A percentile compares a stretch with the other conserved stretches of the same genome.
Evolutionary conservation across 2,888 invertebrate species (phyloP).

Genomic region (Encarsia formosa): DNA sequence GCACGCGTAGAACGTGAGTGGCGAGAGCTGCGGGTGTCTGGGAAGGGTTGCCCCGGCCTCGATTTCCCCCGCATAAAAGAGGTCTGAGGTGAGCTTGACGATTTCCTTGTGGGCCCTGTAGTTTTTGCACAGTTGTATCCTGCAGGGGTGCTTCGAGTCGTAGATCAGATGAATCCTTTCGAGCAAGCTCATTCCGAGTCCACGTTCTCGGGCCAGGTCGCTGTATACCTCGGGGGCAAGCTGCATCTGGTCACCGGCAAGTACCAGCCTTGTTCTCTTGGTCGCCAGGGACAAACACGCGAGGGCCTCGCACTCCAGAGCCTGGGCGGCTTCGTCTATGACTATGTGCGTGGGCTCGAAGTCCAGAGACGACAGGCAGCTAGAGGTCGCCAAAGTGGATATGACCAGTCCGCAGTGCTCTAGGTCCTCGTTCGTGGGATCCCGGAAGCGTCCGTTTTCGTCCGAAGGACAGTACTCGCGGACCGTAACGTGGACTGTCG

Average conservation of each 20-base stretch:
- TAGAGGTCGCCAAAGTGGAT: slow-evolving; percentile 75
- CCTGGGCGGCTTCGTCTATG: slow-evolving; percentile 83
- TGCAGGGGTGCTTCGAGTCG: slow-evolving; percentile 69
- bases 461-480: slow-evolving; percentile 70
- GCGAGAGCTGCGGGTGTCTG: slow-evolving; percentile 66
- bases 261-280: slow-evolving; percentile 67
- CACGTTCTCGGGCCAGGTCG: slow-evolving; percentile 66
- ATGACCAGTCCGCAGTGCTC: slow-evolving; percentile 63
- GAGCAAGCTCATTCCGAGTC: slow-evolving; percentile 68
- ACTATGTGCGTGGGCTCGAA: slow-evolving; percentile 75
- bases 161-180: slow-evolving; percentile 76
- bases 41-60: slow-evolving; percentile 66
- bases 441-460: slow-evolving; percentile 59
- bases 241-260: slow-evolving; percentile 85
- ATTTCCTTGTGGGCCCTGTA: slow-evolving; percentile 80
- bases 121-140: slow-evolving; percentile 76
- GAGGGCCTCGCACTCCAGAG: slow-evolving; percentile 80
- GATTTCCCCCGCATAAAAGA: slow-evolving; percentile 75
- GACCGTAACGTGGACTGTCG: slow-evolving; percentile 59
- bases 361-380: slow-evolving; percentile 67
- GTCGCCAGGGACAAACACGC: slow-evolving; percentile 74
- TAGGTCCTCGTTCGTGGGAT: slow-evolving; percentile 70
- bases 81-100: slow-evolving; percentile 74
- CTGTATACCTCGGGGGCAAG: slow-evolving; percentile 79
- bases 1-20: slow-evolving; percentile 76